Evolutionary conservation across 2,888 invertebrate species (phyloP).

Genomic region (Hemaris fuciformis): DNA sequence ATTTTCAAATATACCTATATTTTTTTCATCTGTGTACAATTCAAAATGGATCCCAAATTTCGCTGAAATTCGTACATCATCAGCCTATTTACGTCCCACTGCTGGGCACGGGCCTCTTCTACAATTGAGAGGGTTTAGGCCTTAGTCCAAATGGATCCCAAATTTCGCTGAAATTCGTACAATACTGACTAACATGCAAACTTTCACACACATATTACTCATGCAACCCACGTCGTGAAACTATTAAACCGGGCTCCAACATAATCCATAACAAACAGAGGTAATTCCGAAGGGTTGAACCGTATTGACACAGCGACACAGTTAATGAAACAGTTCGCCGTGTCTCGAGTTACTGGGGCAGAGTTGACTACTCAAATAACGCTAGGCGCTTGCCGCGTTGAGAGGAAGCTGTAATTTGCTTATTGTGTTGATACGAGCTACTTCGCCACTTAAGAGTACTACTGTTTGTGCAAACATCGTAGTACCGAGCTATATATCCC

Average conservation of each 20-base stretch:
- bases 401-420: neutral
- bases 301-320: conserved; percentile 25
- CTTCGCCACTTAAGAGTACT: neutral
- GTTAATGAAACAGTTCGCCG: conserved; percentile 24
- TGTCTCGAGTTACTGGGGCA: conserved; percentile 22
- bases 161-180: too few relatives aligned
- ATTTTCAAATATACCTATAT: too few relatives aligned
- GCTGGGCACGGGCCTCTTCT: too few relatives aligned
- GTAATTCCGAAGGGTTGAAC: conserved; percentile 3
- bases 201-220: neutral
- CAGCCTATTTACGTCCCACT: too few relatives aligned
- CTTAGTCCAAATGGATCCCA: too few relatives aligned
- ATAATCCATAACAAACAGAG: conserved; percentile 2
- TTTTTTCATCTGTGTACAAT: too few relatives aligned
- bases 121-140: too few relatives aligned
- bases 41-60: too few relatives aligned
- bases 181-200: too few relatives aligned
- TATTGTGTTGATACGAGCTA: neutral
- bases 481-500: neutral
- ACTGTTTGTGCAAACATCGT: neutral
- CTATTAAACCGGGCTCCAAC: neutral
- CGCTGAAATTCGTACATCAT: too few relatives aligned
- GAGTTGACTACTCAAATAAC: conserved; percentile 34
- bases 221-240: neutral
- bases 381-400: neutral